A percentile compares a stretch with the other conserved stretches of the same genome.
Conservation (phyloP, 2,113 vertebrate species). For the Pavo muticus region DNA sequence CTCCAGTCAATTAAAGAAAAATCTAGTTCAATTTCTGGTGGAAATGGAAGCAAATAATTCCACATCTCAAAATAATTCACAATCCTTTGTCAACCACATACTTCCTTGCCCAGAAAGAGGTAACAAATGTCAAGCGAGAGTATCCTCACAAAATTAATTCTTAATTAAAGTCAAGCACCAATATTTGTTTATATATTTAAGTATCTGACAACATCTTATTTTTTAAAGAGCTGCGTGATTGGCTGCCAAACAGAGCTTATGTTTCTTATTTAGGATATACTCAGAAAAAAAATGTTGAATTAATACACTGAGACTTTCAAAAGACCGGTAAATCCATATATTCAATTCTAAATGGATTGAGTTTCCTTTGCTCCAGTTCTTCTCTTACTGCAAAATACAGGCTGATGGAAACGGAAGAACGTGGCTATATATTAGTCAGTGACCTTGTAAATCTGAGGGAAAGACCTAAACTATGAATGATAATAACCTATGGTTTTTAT, state of each 20-base stretch:
- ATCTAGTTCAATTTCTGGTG: background rate
- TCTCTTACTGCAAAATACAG: background rate
- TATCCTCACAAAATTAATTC: background rate
- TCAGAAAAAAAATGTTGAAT: background rate
- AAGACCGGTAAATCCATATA: background rate
- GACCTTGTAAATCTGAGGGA: background rate
- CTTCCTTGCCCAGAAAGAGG: background rate
- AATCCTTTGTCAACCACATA: background rate
- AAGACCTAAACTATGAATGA: slow-evolving; percentile 1
- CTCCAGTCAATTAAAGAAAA: background rate
- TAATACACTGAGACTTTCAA: background rate
- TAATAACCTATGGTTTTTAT: background rate
- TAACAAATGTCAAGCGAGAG: background rate
- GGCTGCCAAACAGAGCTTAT: background rate
- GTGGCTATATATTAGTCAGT: background rate
- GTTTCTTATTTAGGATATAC: background rate
- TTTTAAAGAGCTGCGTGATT: background rate
- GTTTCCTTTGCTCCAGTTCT: background rate
- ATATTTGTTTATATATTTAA: background rate
- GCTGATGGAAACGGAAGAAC: slow-evolving; percentile 1
- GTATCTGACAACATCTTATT: background rate
- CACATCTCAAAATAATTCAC: background rate
- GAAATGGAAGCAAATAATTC: background rate
- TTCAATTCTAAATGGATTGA: background rate
- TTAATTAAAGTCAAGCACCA: background rate